phyloP scores from a whole-genome alignment of 2,113 vertebrate genomes.

The Montifringilla adamsi region DNA sequence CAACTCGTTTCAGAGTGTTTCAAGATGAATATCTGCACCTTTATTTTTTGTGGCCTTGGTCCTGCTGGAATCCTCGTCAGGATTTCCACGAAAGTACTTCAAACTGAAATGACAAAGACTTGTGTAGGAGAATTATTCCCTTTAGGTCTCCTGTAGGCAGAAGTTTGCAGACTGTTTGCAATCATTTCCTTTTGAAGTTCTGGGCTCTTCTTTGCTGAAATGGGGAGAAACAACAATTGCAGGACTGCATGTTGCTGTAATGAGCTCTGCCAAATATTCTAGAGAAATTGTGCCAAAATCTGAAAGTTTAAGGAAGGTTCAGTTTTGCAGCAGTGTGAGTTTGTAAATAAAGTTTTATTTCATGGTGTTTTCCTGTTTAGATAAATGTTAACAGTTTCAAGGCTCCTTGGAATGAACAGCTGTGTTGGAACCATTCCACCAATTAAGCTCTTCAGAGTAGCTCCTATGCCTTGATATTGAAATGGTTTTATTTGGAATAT shows the following conservation, averaged over 20 bases:
- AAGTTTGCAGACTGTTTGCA: not conserved
- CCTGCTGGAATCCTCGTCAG: not conserved
- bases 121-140: not conserved
- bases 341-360: constrained; percentile 57
- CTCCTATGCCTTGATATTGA: not conserved
- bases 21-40: not conserved
- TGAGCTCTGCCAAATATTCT: not conserved
- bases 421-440: not conserved
- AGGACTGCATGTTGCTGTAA: not conserved
- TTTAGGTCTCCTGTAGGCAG: not conserved
- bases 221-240: not conserved
- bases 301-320: constrained; percentile 4
- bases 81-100: not conserved
- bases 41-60: not conserved
- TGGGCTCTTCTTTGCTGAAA: not conserved
- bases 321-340: constrained; percentile 38
- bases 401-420: constrained; percentile 39
- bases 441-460: not conserved
- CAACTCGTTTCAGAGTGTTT: not conserved
- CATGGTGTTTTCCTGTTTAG: constrained; percentile 53
- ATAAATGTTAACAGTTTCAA: constrained; percentile 53
- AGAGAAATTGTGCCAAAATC: not conserved
- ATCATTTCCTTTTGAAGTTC: not conserved
- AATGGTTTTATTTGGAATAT: not conserved
- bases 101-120: not conserved